Base-by-base conservation (phyloP, 2,888 invertebrate species). In the Cephalotes varians region DNA sequence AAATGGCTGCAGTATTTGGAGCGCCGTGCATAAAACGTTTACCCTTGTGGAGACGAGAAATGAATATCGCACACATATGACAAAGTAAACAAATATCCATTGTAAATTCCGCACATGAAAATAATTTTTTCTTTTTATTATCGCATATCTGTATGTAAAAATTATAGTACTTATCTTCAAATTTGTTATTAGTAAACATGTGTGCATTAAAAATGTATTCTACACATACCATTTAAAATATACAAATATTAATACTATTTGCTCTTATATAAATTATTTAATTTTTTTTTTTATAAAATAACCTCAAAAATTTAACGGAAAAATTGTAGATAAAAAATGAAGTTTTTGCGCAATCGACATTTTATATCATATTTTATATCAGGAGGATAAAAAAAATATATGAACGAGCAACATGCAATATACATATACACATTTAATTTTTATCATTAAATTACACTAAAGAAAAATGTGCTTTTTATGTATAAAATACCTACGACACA, bases 1-100 rank as follows among this genome's bases (percentile, higher is more conserved):
- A 94, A 94, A 94, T 94, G 94, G 94, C 94, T 94, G 92, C 92
- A 93, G 87, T 90, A 91, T 91, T 92, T 92, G 88, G 87, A 90
- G 85, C 87, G 85, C 83, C 79, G 83, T 85, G 90, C 87, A 90
- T 90, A 90, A 90, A 90, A 79, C 84, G 84, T 71, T 76, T 71
- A 47, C 65, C 49, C 74, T 60, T 72, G 56, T 47, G 67, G 82
- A 85, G 82, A 86, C 65, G 83, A 82, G 76, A 65, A 69, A 62
- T 31, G 25, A 64, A 82, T 62, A 73, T 65, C 31, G 28, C n/a
- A 21, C 25, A 47, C 40, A 5, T 71, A 49, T 9, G 44, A 9
- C 31, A 25, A 58, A 65, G 62, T 82, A 62, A 49, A 49, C 7
- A 54, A 12, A 31, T 44, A 31, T 31, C 15, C 54, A 18, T n/a